phyloP scores from a whole-genome alignment of 2,113 vertebrate species.

The Lonchura striata region DNA sequence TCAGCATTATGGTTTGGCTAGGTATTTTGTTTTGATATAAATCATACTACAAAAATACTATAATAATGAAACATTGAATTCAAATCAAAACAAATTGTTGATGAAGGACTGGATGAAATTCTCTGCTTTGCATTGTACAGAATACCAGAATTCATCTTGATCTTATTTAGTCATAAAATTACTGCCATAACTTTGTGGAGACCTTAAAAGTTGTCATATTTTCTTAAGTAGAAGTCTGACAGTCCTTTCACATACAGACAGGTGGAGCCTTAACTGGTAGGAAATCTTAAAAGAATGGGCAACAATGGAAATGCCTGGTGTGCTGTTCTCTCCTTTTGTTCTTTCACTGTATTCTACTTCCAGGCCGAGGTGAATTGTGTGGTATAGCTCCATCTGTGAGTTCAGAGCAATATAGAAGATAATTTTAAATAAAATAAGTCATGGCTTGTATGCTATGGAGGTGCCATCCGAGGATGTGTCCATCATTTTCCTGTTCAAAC shows the following conservation, averaged over 20 bases:
- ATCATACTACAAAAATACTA: neutral
- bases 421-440: neutral
- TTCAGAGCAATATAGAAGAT: neutral
- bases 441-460: neutral
- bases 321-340: neutral
- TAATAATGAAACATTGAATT: neutral
- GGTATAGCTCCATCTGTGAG: neutral
- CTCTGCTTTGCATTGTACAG: neutral
- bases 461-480: neutral
- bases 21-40: neutral
- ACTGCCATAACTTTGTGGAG: neutral
- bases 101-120: neutral
- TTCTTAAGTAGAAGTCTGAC: neutral
- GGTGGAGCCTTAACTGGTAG: neutral
- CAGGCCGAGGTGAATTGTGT: fast-evolving
- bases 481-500: neutral
- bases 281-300: neutral
- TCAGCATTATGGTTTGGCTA: neutral
- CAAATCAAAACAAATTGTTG: neutral
- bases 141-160: neutral
- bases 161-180: neutral
- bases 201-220: neutral
- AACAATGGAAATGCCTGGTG: neutral
- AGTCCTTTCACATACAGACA: neutral
- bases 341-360: neutral